These are phyloP conservation scores for Bellardia pandia DNA, from an alignment of 2,888 invertebrate species.

Conservation along the genomic window DNA sequence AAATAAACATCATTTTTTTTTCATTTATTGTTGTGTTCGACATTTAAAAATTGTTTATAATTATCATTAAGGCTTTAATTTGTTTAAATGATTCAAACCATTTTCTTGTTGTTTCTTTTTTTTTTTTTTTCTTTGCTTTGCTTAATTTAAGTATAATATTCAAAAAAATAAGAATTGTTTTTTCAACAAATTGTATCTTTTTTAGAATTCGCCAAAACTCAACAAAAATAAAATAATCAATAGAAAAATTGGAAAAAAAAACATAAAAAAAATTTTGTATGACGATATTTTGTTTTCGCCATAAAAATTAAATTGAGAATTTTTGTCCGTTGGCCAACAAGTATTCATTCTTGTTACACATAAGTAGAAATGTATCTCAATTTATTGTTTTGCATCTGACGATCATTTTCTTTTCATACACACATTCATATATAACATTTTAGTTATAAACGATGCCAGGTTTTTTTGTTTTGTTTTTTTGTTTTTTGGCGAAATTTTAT, in stretches of 20 bases:
- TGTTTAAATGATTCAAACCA: constrained; percentile 57
- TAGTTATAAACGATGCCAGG: constrained; percentile 9
- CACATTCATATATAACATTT: not conserved
- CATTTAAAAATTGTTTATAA: constrained; percentile 47
- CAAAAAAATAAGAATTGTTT: constrained; percentile 18
- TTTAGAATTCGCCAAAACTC: constrained; percentile 1
- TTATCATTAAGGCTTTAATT: constrained; percentile 57
- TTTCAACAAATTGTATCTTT: constrained; percentile 33
- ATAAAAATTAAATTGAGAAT: constrained; percentile 28
- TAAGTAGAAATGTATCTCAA: constrained; percentile 40
- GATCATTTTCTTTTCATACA: constrained; percentile 9
- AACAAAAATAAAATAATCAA: not conserved
- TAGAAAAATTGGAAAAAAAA: constrained; percentile 1
- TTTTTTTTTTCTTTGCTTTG: constrained; percentile 15
- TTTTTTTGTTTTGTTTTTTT: not conserved
- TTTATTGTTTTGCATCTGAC: constrained; percentile 35
- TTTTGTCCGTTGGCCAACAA: constrained; percentile 62
- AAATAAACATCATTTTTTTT: constrained; percentile 40
- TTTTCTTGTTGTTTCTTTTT: not conserved
- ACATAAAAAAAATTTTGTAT: constrained; percentile 66
- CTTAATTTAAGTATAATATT: constrained; percentile 32
- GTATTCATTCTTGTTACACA: constrained; percentile 51
- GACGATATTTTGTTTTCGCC: constrained; percentile 62
- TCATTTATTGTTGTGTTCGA: constrained; percentile 13
- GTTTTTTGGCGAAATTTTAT: constrained; percentile 12